A percentile compares a stretch with the other conserved stretches of the same genome.
Evolutionary conservation across 1,140 invertebrate genomes (phyloP).

Genomic region (Bombus difficillimus): DNA sequence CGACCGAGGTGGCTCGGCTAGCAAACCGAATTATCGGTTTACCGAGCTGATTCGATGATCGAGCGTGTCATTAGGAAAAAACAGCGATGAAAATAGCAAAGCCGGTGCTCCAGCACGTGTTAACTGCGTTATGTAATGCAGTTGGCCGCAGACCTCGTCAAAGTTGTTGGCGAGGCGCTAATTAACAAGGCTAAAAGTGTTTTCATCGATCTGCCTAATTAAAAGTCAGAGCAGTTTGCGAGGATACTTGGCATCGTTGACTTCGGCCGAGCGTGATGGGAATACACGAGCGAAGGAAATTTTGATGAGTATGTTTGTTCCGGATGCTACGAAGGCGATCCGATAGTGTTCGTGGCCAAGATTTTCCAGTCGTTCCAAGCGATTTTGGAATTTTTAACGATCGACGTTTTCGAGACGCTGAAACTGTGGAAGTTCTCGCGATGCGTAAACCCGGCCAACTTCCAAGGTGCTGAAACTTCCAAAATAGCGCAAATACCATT

Average conservation of each 20-base stretch:
- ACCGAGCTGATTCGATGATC: background rate
- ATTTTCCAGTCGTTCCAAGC: too few relatives aligned
- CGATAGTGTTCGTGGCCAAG: too few relatives aligned
- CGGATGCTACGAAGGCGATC: too few relatives aligned
- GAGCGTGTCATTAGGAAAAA: background rate
- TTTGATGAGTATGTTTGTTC: background rate
- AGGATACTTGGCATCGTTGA: background rate
- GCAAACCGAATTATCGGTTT: background rate
- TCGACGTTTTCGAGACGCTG: too few relatives aligned
- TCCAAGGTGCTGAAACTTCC: too few relatives aligned
- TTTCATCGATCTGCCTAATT: conserved; percentile 5
- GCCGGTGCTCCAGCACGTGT: background rate
- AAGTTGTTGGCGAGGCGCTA: background rate
- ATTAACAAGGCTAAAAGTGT: background rate
- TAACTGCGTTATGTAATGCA: background rate
- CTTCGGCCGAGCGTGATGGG: background rate
- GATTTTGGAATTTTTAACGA: too few relatives aligned
- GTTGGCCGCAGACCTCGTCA: background rate
- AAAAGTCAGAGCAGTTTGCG: background rate
- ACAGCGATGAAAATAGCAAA: background rate
- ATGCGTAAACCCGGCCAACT: too few relatives aligned
- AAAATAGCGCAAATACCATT: too few relatives aligned
- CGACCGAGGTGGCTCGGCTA: background rate
- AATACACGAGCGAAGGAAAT: background rate
- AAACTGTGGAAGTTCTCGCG: too few relatives aligned